A percentile compares a stretch with the other conserved stretches of the same genome.
phyloP scores from a whole-genome alignment of 2,797 vertebrate genomes.

The Sebastes flavidus region DNA sequence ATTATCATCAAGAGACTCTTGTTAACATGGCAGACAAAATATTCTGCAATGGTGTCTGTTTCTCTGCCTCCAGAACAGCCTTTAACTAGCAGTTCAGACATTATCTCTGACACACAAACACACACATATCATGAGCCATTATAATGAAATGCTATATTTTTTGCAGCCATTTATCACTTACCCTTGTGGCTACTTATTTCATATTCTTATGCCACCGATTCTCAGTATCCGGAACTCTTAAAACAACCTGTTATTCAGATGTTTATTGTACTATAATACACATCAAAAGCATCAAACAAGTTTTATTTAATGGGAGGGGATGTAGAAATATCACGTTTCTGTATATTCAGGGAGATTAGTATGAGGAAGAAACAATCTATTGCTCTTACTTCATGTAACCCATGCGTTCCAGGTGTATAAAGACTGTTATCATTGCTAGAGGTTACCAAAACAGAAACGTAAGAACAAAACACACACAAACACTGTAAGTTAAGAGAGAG shows the following conservation, averaged over 20 bases:
- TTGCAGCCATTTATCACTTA: conserved; percentile 30
- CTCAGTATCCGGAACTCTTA: conserved; percentile 13
- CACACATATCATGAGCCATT: conserved; percentile 20
- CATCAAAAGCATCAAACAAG: background rate
- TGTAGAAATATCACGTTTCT: background rate
- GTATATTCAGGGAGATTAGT: background rate
- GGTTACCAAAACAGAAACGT: conserved; percentile 22
- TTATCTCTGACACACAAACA: conserved; percentile 28
- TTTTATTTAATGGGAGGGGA: conserved; percentile 1
- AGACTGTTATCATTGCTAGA: conserved; percentile 1
- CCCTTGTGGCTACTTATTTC: conserved; percentile 39
- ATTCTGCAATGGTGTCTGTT: conserved; percentile 23
- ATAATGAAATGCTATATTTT: conserved; percentile 39
- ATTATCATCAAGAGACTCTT: conserved; percentile 68
- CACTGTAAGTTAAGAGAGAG: background rate
- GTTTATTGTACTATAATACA: background rate
- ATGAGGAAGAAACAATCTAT: background rate
- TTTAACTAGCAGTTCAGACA: conserved; percentile 53
- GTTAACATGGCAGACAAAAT: conserved; percentile 59
- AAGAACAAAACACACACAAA: conserved; percentile 1
- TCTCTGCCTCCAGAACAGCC: conserved; percentile 33
- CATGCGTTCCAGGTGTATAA: background rate
- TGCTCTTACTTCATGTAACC: background rate
- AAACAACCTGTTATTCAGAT: conserved; percentile 12
- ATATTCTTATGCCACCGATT: conserved; percentile 15